phyloP scores from a whole-genome alignment of 2,113 vertebrate genomes.

The Nycticryphes semicollaris region DNA sequence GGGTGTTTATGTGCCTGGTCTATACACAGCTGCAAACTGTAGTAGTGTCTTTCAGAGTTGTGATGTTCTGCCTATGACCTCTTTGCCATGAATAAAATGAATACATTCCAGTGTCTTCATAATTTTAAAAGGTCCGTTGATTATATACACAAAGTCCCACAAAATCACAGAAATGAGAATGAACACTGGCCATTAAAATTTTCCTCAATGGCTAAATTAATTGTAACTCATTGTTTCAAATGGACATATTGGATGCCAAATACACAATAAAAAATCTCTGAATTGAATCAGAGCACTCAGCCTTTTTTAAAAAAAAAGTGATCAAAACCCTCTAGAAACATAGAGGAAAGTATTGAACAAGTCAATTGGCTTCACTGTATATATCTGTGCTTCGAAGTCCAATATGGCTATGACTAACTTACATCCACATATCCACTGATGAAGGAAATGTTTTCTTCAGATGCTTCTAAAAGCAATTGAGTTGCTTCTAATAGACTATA shows the following conservation, averaged over 20 bases:
- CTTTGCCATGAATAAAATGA: background rate
- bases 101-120: background rate
- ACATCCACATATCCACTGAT: no score
- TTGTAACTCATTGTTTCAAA: background rate
- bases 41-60: accelerated
- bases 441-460: background rate
- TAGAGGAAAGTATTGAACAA: background rate
- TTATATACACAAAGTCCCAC: background rate
- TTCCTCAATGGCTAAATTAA: background rate
- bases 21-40: background rate
- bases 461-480: background rate
- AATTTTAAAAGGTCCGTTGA: background rate
- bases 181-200: background rate
- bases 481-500: background rate
- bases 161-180: background rate
- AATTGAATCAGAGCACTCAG: background rate
- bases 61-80: background rate
- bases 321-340: background rate
- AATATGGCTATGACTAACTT: background rate
- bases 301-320: background rate
- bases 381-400: background rate
- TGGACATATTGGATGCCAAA: background rate
- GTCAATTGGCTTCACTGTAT: background rate
- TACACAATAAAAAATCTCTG: background rate
- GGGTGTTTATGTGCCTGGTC: background rate